These are phyloP conservation scores for Spilogale gracilis DNA, from an alignment of 2,113 vertebrate species.

Conservation along the genomic window DNA sequence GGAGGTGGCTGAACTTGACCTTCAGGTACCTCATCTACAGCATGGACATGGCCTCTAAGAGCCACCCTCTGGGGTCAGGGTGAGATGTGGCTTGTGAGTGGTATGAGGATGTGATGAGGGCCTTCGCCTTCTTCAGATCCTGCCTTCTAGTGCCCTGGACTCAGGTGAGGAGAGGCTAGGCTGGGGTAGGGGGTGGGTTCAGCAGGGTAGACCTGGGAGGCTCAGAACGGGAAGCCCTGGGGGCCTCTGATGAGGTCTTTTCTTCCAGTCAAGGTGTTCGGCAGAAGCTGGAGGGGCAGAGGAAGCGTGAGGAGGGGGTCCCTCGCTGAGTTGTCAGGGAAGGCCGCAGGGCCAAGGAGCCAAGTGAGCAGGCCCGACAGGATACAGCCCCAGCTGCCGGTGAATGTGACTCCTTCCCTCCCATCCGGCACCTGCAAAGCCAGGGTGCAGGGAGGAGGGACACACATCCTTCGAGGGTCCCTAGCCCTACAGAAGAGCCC, in stretches of 20 bases:
- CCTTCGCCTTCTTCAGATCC: background rate
- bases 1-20: background rate
- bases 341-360: conserved; percentile 61
- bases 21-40: background rate
- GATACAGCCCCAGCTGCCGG: conserved; percentile 20
- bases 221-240: conserved; percentile 39
- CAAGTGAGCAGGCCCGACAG: conserved; percentile 23
- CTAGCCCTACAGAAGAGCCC: background rate
- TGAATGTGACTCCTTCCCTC: conserved; percentile 38
- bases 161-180: background rate
- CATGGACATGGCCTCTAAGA: background rate
- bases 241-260: conserved; percentile 42
- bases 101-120: background rate
- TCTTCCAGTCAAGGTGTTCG: conserved; percentile 69
- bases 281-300: conserved; percentile 38
- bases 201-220: background rate
- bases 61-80: background rate
- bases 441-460: background rate
- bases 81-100: too few relatives aligned
- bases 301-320: fast-evolving
- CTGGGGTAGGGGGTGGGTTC: too few relatives aligned
- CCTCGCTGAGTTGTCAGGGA: conserved; percentile 59
- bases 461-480: background rate
- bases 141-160: background rate
- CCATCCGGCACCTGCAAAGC: background rate